phyloP scores from a whole-genome alignment of 2,888 invertebrate species.

The Agrilus cyanescens region DNA sequence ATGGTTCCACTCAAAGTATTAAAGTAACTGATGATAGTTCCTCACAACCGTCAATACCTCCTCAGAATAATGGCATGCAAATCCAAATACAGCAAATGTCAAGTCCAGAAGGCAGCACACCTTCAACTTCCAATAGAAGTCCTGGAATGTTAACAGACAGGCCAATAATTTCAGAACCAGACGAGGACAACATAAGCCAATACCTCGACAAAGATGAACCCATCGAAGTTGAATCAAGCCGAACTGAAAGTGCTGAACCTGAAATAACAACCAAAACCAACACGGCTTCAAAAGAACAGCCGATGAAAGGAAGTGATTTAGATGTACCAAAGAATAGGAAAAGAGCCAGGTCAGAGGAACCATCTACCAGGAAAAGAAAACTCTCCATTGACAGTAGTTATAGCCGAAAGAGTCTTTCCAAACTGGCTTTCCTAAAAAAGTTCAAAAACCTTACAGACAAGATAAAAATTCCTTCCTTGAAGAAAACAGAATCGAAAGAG shows the following conservation, averaged over 20 bases:
- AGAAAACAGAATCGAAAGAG: slow-evolving; percentile 14
- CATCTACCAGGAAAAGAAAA: slow-evolving; percentile 18
- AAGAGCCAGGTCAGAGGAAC: slow-evolving; percentile 21
- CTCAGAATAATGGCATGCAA: too few species aligned
- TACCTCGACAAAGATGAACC: slow-evolving; percentile 32
- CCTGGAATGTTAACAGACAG: slow-evolving; percentile 12
- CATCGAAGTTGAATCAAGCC: background rate
- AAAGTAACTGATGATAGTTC: background rate
- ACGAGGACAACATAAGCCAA: slow-evolving; percentile 33
- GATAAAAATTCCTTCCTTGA: slow-evolving; percentile 24
- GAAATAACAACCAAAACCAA: background rate
- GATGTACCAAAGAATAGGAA: background rate
- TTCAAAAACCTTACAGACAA: slow-evolving; percentile 28
- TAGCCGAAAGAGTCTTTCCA: slow-evolving; percentile 21
- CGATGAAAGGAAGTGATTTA: too few species aligned
- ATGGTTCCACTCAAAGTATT: too few species aligned
- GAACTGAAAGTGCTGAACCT: slow-evolving; percentile 6
- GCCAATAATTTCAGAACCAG: slow-evolving; percentile 21
- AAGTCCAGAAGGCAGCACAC: too few species aligned
- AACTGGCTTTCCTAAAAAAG: slow-evolving; percentile 21
- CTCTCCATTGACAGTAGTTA: slow-evolving; percentile 21
- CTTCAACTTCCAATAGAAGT: too few species aligned
- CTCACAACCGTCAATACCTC: slow-evolving; percentile 1
- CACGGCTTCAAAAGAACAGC: too few species aligned
- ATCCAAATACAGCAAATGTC: too few species aligned